Evolutionary conservation across 1,140 invertebrate species (phyloP).

Genomic region (Hormaphis cornu): DNA sequence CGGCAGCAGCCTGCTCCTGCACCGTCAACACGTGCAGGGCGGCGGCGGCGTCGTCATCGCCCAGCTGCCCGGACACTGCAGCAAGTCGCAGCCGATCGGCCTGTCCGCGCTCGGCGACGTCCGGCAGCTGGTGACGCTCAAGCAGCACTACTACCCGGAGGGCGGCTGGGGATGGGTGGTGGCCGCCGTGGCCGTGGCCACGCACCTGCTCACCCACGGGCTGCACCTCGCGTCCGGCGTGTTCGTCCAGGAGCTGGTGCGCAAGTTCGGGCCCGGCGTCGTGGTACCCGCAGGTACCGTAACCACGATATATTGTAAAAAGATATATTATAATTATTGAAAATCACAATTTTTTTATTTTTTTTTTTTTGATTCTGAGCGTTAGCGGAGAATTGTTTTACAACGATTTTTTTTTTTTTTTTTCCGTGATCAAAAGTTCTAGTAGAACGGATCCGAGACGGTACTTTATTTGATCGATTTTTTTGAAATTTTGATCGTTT

Average conservation of each 20-base stretch:
- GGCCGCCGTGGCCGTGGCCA: conserved; percentile 49
- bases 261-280: conserved; percentile 45
- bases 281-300: conserved; percentile 47
- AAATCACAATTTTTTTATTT: no score
- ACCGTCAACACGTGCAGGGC: conserved; percentile 39
- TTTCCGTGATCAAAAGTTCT: no score
- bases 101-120: conserved; percentile 42
- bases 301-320: neutral
- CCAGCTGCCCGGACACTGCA: conserved; percentile 37
- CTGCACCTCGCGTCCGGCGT: conserved; percentile 52
- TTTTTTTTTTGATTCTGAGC: no score
- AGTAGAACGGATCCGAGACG: no score
- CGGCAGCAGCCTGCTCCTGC: conserved; percentile 42
- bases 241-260: conserved; percentile 46
- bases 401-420: no score
- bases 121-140: conserved; percentile 51
- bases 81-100: conserved; percentile 36
- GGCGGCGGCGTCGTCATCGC: conserved; percentile 37
- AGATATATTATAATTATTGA: neutral
- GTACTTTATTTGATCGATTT: no score
- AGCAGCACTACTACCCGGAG: conserved; percentile 64
- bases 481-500: no score
- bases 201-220: conserved; percentile 55
- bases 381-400: no score
- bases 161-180: conserved; percentile 67